Percentiles rank a stretch among this genome's conserved stretches.
These are phyloP conservation scores for Formica selysi DNA, from an alignment of 1,140 invertebrate genomes.

Conservation along the genomic window DNA sequence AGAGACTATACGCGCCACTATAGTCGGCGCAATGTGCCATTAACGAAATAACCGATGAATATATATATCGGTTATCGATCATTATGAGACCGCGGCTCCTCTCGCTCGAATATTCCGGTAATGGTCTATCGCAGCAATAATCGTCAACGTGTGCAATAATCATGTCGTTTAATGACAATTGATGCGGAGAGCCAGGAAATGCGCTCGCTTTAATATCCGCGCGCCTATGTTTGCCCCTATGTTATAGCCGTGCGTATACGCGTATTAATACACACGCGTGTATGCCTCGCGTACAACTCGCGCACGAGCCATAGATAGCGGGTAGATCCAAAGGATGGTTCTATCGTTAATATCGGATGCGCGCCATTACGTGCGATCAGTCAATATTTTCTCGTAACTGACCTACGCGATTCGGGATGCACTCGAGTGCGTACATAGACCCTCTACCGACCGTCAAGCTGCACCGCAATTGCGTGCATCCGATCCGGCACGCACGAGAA, in stretches of 20 bases:
- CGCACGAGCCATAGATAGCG: constrained; percentile 10
- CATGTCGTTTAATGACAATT: constrained; percentile 85
- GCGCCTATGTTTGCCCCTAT: constrained; percentile 45
- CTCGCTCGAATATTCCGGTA: constrained; percentile 78
- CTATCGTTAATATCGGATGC: constrained; percentile 65
- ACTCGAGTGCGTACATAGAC: constrained; percentile 24
- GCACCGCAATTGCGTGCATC: constrained; percentile 40
- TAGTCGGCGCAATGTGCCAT: constrained; percentile 76
- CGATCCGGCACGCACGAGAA: constrained; percentile 41
- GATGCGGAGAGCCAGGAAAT: constrained; percentile 81
- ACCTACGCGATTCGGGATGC: constrained; percentile 64
- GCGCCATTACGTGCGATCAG: constrained; percentile 73
- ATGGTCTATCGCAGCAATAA: constrained; percentile 82
- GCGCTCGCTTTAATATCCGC: constrained; percentile 73
- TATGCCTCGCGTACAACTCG: neutral
- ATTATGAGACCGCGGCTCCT: constrained; percentile 71
- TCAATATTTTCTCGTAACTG: constrained; percentile 77
- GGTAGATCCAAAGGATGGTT: constrained; percentile 44
- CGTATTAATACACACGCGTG: neutral
- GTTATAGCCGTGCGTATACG: constrained; percentile 42
- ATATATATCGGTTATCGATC: constrained; percentile 80
- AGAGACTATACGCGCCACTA: constrained; percentile 10
- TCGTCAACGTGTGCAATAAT: constrained; percentile 84
- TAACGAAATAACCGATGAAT: constrained; percentile 81
- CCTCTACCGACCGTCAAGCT: constrained; percentile 27